phyloP scores from a whole-genome alignment of 2,888 invertebrate species.

The Laothoe populi region DNA sequence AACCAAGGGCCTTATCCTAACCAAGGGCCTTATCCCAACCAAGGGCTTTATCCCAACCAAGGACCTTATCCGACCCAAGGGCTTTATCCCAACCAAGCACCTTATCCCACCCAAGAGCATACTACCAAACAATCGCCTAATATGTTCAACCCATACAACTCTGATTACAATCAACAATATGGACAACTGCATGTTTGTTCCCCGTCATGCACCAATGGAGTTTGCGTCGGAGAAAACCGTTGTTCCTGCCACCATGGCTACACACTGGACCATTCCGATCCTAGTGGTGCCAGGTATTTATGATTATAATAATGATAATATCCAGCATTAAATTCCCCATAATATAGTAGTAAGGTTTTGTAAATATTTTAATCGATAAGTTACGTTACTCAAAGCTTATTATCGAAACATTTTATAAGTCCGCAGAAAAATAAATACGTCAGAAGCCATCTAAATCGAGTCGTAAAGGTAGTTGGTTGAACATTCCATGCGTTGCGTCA shows the following conservation, averaged over 20 bases:
- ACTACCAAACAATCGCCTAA: slow-evolving; percentile 24
- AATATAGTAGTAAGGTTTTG: too few species aligned
- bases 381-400: too few species aligned
- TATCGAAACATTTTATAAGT: too few species aligned
- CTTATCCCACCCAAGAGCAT: slow-evolving; percentile 29
- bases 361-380: too few species aligned
- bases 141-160: slow-evolving; percentile 28
- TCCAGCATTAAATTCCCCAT: too few species aligned
- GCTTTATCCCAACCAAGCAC: slow-evolving; percentile 29
- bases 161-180: slow-evolving; percentile 20
- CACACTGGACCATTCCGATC: slow-evolving; percentile 64
- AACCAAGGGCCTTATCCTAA: slow-evolving; percentile 1
- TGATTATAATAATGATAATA: too few species aligned
- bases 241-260: slow-evolving; percentile 86
- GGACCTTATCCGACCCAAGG: slow-evolving; percentile 25
- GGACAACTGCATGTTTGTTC: slow-evolving; percentile 73
- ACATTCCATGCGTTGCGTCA: too few species aligned
- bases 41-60: slow-evolving; percentile 27
- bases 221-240: slow-evolving; percentile 79
- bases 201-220: slow-evolving; percentile 87
- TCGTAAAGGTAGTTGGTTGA: too few species aligned
- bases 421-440: too few species aligned
- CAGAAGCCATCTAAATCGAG: too few species aligned
- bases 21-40: slow-evolving; percentile 29
- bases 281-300: slow-evolving; percentile 55